These are phyloP conservation scores for Yponomeuta malinellus DNA, from an alignment of 2,888 invertebrate genomes.

Conservation along the genomic window DNA sequence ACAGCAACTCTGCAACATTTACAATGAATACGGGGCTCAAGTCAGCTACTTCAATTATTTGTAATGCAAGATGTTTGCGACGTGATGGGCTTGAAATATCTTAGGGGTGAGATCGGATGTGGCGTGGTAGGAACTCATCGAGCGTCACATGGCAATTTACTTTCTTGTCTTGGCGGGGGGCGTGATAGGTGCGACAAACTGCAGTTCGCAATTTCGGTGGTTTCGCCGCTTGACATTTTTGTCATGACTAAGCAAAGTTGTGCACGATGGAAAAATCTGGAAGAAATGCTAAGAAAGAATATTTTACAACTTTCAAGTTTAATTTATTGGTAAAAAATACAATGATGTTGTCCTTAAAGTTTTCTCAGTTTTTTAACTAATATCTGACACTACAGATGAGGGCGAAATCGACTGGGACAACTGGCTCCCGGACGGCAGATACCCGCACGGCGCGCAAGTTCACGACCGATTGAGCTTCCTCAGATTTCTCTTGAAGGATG, in stretches of 20 bases:
- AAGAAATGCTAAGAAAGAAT: too few relatives aligned
- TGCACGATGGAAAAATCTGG: too few relatives aligned
- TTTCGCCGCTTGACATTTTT: conserved; percentile 86
- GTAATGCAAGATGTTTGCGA: conserved; percentile 88
- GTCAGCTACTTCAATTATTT: too few relatives aligned
- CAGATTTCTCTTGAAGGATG: conserved; percentile 94
- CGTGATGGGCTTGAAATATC: conserved; percentile 39
- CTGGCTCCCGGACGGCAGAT: conserved; percentile 90
- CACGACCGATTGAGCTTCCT: conserved; percentile 95
- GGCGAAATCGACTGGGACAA: conserved; percentile 86
- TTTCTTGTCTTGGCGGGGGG: too few relatives aligned
- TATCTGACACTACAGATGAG: conserved; percentile 69
- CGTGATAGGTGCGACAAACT: too few relatives aligned
- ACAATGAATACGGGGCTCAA: background rate
- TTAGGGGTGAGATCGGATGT: conserved; percentile 51
- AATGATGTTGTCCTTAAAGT: too few relatives aligned
- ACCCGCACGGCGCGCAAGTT: conserved; percentile 94
- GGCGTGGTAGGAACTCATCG: conserved; percentile 85
- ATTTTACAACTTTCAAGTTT: too few relatives aligned
- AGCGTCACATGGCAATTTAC: conserved; percentile 87
- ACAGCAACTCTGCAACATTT: too few relatives aligned
- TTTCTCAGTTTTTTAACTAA: background rate
- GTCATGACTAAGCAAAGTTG: conserved; percentile 77
- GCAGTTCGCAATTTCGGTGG: too few relatives aligned
- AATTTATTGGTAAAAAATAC: too few relatives aligned